phyloP scores from a whole-genome alignment of 2,113 vertebrate genomes.

The Megaleporinus macrocephalus region DNA sequence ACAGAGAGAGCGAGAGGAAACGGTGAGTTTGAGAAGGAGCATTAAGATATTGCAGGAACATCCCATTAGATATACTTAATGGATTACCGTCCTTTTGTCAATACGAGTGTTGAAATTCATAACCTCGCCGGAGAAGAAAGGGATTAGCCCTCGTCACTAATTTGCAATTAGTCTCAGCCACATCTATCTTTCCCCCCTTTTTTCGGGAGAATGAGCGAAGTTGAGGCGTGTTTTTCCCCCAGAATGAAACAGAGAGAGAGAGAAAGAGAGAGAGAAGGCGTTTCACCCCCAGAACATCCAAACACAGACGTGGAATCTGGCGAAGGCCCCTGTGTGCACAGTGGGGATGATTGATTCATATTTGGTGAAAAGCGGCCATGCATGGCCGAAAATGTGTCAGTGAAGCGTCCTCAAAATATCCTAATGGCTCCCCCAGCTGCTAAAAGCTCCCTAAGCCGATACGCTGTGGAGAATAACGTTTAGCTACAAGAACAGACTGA shows the following conservation, averaged over 20 bases:
- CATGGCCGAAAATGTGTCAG: conserved; percentile 18
- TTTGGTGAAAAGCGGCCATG: conserved; percentile 27
- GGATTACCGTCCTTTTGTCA: conserved; percentile 68
- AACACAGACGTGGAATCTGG: neutral
- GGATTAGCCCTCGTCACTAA: conserved; percentile 43
- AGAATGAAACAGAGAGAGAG: neutral
- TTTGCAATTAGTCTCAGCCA: conserved; percentile 47
- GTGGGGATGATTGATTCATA: conserved; percentile 18
- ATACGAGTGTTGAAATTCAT: conserved; percentile 50
- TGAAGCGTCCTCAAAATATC: conserved; percentile 8
- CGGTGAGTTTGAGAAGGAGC: conserved; percentile 43
- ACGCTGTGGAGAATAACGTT: neutral
- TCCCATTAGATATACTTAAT: conserved; percentile 68
- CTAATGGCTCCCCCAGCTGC: neutral
- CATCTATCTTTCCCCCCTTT: conserved; percentile 7
- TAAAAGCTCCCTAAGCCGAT: conserved; percentile 3
- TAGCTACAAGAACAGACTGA: neutral
- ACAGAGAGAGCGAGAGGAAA: conserved; percentile 15
- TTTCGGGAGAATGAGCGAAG: conserved; percentile 8
- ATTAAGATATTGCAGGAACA: conserved; percentile 63
- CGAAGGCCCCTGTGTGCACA: neutral
- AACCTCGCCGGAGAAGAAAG: conserved; percentile 45
- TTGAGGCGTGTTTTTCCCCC: conserved; percentile 11
- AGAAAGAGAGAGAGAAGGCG: neutral
- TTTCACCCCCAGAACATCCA: neutral